Evolutionary conservation across 2,797 vertebrate genomes (phyloP), one percentile per base, ranked within the genome.

Genomic region (Anomalospiza imberbis): DNA sequence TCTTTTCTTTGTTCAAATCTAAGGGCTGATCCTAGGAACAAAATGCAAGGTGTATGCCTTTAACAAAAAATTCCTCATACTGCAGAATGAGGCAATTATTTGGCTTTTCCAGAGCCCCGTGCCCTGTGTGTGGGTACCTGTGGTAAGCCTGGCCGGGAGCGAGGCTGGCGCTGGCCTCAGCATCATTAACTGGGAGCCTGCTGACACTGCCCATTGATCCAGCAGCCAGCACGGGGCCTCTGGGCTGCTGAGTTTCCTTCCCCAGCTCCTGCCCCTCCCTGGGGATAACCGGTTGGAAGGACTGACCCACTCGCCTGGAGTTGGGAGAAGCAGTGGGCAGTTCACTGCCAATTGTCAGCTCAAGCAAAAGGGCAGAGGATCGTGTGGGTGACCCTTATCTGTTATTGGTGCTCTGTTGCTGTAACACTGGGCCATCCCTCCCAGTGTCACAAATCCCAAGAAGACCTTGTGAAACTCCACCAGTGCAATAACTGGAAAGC

Each of bases 141-240:
- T 50, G 95, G 96, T 96, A 94, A 96, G 96, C 48, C 61, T 97
- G 97, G 97, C 94, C 63, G 76, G 95, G 94, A 96, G 97, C 96
- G 8, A 93, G 97, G 92, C 97, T 55, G 96, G 94, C 20, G 62
- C 97, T 62, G 91, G 92, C 79, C 91, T 3, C 75, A 65, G 96
- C 97, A 97, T 98, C 97, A 97, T 98, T 98, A 98, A 96, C 79
- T 70, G 85, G 97, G 96, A 96, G 94, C 98, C 98, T 70, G 98
- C 98, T 98, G 98, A 94, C 93, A 92, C 96, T 75, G 93, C 88
- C 97, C 97, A 97, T 98, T 98, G 98, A 98, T 98, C 97, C 94
- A 58, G 91, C 96, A 77, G 96, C 94, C 67, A 31, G 93, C 96
- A 74, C 95, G 61, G 96, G 95, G 95, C 97, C 95, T 58, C 83